Evolutionary conservation across 2,888 invertebrate species (phyloP), one percentile per base, ranked within the genome.

Genomic region (Cremastobaeus sp.): DNA sequence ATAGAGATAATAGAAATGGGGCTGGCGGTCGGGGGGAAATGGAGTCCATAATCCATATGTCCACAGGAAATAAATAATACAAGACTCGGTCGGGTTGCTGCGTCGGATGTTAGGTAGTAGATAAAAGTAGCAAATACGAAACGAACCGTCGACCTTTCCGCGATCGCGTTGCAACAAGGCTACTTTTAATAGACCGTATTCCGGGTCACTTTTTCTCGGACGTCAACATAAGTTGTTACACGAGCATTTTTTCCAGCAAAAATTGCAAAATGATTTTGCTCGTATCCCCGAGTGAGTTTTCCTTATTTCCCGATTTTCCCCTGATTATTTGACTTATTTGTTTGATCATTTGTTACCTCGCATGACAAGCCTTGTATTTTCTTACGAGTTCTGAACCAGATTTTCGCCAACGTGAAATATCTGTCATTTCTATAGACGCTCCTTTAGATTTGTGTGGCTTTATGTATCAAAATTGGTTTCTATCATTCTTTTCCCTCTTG

Each of bases 51-150:
- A 86, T 86, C 85, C 85, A 82, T 84, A 84, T 77, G 81, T 84
- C 80, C 81, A 78, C 78, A 77, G 65, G 77, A 84, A 85, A 85
- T 86, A 86, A 86, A 86, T 86, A 86, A 86, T 85, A 85, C 83
- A 84, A 66, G 79, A 82, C 81, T 72, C 76, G 62, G 68, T 50
- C 55, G 76, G 73, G 66, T 69, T 72, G 55, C 62, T 76, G 73
- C 41, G 65, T 57, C 68, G 60, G 77, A 81, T 77, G 78, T 66
- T 77, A 77, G 78, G 74, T 77, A 66, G 77, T 65, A 78, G 81
- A 82, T 79, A 79, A 81, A 81, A 79, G 79, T 71, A 64, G 74
- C 74, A 80, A 80, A 78, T 77, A 77, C 59, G 71, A 32, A 54
- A 35, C 34, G 34, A 28, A 57, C 50, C 34, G 59, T 68, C 69